Evolutionary conservation across 2,113 vertebrate species (phyloP).

Genomic region (Micronisus gabar): DNA sequence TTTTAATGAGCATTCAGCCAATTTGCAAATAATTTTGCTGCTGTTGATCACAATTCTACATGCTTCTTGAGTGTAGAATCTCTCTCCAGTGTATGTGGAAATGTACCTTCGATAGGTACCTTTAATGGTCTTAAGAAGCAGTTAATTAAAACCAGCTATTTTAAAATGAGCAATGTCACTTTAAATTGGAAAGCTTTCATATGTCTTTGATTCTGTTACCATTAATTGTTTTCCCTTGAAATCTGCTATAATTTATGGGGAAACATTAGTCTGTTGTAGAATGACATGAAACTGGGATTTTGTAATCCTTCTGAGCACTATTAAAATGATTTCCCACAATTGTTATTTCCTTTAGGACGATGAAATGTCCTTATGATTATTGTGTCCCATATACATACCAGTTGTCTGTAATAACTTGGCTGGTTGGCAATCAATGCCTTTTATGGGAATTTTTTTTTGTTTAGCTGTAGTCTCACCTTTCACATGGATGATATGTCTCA

Average conservation of each 20-base stretch:
- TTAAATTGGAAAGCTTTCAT: not conserved
- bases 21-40: not conserved
- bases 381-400: not conserved
- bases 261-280: not conserved
- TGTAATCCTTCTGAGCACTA: constrained; percentile 14
- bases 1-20: not conserved
- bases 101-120: not conserved
- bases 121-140: not conserved
- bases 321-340: constrained; percentile 20
- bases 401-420: not conserved
- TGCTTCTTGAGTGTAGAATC: not conserved
- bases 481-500: not conserved
- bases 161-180: not conserved
- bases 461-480: not conserved
- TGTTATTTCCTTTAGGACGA: not conserved
- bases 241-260: constrained; percentile 6
- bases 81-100: not conserved
- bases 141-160: not conserved
- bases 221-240: not conserved
- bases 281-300: not conserved
- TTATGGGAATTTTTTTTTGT: not conserved
- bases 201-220: constrained; percentile 1
- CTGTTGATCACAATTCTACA: not conserved
- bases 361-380: not conserved
- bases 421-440: not conserved